Base-by-base conservation (phyloP, 2,888 invertebrate genomes). In the Keiferia lycopersicella region DNA sequence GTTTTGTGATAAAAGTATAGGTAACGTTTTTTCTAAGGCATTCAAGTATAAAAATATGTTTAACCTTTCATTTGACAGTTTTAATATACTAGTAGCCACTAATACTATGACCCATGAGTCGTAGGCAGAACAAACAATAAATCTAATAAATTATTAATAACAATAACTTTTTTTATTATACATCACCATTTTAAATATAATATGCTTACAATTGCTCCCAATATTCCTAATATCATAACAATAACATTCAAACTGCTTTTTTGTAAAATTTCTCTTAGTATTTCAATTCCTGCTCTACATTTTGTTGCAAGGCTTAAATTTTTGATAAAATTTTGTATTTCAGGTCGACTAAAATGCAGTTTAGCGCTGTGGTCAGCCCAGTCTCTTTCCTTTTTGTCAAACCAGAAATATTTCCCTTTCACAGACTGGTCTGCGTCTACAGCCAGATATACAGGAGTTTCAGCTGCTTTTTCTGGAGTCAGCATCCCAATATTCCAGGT, bases 341-440 rank as follows among this genome's bases (percentile, higher is more conserved):
- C 58, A 12, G 16, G 11, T 12, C 58, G 66, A n/a, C 39, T 38
- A 3, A 38, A 34, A 60, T 39, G 41, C 45, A 41, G 12, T 16
- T 60, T 45, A n/a, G 66, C 20, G 3, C 61, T 65, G 0, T 67
- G 34, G 45, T 75, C 70, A 1, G 65, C 22, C 76, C 76, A 77
- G 11, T 75, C 72, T 20, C 70, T 69, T 45, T 72, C 72, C 10
- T 66, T 70, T 63, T 71, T 72, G 41, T 77, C 76, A 45, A 60
- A 72, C 74, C 75, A 76, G 51, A 73, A 65, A 58, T 73, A 75
- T 63, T 67, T 68, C 2, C 77, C 77, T 66, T 76, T 75, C 3
- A 75, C 66, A 6, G 71, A 68, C 51, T 76, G 75, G 45, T 73
- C 70, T 7, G 72, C 67, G 30, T 77, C 76, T 45, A 76, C 62